Percentiles rank a stretch among this genome's conserved stretches.
These are phyloP conservation scores for Amyelois transitella DNA, from an alignment of 1,140 invertebrate species.

Conservation along the genomic window DNA sequence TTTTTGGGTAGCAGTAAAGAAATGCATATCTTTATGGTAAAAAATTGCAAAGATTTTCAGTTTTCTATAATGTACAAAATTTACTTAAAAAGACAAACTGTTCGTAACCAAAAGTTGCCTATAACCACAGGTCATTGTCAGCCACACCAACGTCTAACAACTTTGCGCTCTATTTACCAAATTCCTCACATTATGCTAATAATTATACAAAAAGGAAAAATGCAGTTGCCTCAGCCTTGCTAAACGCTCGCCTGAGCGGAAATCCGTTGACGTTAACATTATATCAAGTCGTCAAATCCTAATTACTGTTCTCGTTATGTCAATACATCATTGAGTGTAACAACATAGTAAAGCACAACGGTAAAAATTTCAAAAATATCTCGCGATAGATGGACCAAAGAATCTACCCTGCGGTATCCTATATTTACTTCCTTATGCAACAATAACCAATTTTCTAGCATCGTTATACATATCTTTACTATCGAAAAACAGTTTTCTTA, in stretches of 20 bases:
- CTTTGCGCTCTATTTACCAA: constrained; percentile 33
- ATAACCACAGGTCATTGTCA: constrained; percentile 47
- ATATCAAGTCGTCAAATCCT: background rate
- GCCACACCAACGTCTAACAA: constrained; percentile 6
- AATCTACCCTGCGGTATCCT: too few relatives aligned
- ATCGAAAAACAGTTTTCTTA: background rate
- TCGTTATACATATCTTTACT: background rate
- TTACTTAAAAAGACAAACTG: too few relatives aligned
- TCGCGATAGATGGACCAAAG: too few relatives aligned
- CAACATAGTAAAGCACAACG: too few relatives aligned
- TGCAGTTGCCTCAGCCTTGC: constrained; percentile 1
- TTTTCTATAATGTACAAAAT: too few relatives aligned
- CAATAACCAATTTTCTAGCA: background rate
- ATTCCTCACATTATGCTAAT: constrained; percentile 20
- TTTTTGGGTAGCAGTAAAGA: too few relatives aligned
- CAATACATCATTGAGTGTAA: background rate
- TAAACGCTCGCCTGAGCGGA: background rate
- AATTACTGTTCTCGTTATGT: background rate
- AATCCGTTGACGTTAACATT: background rate
- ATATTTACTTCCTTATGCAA: too few relatives aligned
- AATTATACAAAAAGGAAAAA: constrained; percentile 4
- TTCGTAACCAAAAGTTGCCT: too few relatives aligned
- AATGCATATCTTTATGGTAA: too few relatives aligned
- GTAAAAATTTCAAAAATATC: too few relatives aligned
- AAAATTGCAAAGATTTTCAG: too few relatives aligned